Conservation (phyloP, 1,140 invertebrate species). For the Diorhabda sublineata region DNA sequence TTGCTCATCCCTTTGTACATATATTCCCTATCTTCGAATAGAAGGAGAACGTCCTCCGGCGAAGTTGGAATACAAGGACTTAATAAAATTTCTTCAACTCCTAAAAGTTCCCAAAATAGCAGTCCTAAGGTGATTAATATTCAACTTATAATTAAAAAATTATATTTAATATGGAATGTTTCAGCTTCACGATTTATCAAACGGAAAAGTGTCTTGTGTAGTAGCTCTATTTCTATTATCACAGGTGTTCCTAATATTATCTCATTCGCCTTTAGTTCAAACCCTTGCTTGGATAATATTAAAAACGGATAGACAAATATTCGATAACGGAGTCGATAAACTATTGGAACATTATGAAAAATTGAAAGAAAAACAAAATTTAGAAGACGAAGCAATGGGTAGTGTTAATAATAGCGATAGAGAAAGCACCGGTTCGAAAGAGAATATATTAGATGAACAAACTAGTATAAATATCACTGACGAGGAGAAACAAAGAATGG, state of each 20-base stretch:
- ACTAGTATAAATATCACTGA: slow-evolving; percentile 90
- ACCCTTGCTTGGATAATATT: slow-evolving; percentile 85
- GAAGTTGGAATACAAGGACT: slow-evolving; percentile 55
- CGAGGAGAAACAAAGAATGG: slow-evolving; percentile 80
- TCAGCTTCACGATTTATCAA: slow-evolving; percentile 29
- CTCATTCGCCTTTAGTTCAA: slow-evolving; percentile 82
- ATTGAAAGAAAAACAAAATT: slow-evolving; percentile 26
- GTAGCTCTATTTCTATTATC: slow-evolving; percentile 89
- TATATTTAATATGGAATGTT: neutral
- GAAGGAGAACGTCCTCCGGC: slow-evolving; percentile 38
- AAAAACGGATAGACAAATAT: slow-evolving; percentile 67
- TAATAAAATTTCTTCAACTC: slow-evolving; percentile 27
- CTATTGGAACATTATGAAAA: slow-evolving; percentile 47
- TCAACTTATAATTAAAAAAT: neutral
- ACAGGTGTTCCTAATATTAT: slow-evolving; percentile 94
- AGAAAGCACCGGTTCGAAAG: slow-evolving; percentile 35
- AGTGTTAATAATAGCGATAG: slow-evolving; percentile 28
- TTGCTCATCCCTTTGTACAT: slow-evolving; percentile 93
- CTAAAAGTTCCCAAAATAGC: slow-evolving; percentile 39
- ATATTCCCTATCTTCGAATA: slow-evolving; percentile 69
- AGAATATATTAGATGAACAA: slow-evolving; percentile 37
- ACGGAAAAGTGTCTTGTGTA: slow-evolving; percentile 67
- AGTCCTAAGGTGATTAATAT: slow-evolving; percentile 12
- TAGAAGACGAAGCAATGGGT: slow-evolving; percentile 37
- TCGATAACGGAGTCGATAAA: slow-evolving; percentile 60